These are phyloP conservation scores for Garrulus glandarius DNA, from an alignment of 2,797 vertebrate species.

Conservation along the genomic window DNA sequence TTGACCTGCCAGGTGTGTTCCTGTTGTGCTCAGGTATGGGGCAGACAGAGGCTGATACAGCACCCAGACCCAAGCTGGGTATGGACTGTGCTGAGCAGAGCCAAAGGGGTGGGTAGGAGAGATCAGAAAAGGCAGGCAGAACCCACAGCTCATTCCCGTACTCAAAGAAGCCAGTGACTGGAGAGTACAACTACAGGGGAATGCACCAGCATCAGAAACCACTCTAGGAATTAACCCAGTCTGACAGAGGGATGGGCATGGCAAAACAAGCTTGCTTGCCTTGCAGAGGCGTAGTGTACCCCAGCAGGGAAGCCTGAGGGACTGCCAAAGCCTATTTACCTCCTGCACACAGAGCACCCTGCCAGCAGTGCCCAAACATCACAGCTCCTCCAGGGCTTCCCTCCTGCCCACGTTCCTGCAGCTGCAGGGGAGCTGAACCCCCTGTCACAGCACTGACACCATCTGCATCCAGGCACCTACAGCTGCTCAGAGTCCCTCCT, in stretches of 20 bases:
- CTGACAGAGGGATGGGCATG: neutral
- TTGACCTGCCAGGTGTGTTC: neutral
- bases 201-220: neutral
- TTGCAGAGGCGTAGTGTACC: neutral
- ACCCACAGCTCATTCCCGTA: neutral
- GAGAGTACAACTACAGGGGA: accelerated
- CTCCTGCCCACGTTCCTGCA: neutral
- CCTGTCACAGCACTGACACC: neutral
- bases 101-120: neutral
- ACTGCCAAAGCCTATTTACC: neutral
- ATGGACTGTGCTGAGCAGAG: accelerated
- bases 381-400: neutral
- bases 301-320: neutral
- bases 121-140: neutral
- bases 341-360: neutral
- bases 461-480: neutral
- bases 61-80: too few relatives aligned
- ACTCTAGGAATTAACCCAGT: neutral
- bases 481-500: neutral
- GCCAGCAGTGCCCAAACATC: neutral
- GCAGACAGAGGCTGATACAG: neutral
- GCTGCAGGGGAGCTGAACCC: neutral
- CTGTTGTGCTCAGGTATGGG: accelerated
- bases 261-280: neutral
- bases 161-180: neutral